Conservation (phyloP, 2,888 invertebrate genomes). For the Tetrapedia diversipes region DNA sequence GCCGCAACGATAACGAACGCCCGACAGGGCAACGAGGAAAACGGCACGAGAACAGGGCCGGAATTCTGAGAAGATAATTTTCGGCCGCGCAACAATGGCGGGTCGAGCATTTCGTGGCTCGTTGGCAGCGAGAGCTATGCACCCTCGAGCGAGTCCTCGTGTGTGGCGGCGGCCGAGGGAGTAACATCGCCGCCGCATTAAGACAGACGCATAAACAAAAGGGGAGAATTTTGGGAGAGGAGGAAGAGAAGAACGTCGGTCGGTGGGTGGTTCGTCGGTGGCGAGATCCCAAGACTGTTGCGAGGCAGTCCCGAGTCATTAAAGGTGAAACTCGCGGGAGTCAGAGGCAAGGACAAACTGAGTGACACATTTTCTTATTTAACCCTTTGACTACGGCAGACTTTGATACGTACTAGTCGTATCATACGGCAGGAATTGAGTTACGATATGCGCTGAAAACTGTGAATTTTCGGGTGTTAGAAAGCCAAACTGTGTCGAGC, state of each 20-base stretch:
- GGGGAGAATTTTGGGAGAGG: constrained; percentile 34
- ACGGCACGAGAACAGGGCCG: not conserved
- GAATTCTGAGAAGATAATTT: constrained; percentile 62
- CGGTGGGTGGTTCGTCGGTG: constrained; percentile 28
- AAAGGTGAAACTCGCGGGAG: constrained; percentile 66
- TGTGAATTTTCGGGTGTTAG: too few relatives aligned
- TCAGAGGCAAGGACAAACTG: too few relatives aligned
- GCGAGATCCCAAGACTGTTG: constrained; percentile 33
- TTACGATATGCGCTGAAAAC: too few relatives aligned
- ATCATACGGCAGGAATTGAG: too few relatives aligned
- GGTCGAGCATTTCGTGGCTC: constrained; percentile 54
- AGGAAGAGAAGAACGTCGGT: constrained; percentile 14
- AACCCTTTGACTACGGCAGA: too few relatives aligned
- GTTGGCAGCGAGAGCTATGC: constrained; percentile 36
- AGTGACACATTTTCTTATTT: too few relatives aligned
- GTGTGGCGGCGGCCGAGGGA: constrained; percentile 68
- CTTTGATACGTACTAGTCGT: too few relatives aligned
- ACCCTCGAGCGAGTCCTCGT: constrained; percentile 7
- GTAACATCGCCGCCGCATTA: constrained; percentile 73
- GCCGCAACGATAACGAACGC: constrained; percentile 43
- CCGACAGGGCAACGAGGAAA: constrained; percentile 21
- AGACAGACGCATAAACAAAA: constrained; percentile 74
- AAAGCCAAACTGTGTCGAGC: too few relatives aligned
- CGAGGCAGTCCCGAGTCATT: constrained; percentile 73
- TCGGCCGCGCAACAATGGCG: constrained; percentile 52